These are phyloP conservation scores for Anoplopoma fimbria DNA, from an alignment of 2,113 vertebrate genomes.

Conservation along the genomic window DNA sequence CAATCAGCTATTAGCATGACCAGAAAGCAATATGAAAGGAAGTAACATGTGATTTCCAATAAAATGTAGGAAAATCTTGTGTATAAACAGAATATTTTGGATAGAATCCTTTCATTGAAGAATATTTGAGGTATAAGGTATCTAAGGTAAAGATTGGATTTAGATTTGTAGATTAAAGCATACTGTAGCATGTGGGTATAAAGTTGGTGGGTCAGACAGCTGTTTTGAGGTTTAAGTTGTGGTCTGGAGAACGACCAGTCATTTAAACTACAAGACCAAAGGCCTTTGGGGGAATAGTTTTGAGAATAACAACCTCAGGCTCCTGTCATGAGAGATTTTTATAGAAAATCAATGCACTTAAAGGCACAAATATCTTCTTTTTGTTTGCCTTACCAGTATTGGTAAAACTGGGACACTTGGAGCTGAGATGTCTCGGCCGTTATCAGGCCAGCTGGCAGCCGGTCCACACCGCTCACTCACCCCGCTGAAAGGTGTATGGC, in stretches of 20 bases:
- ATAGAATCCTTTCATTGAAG: neutral
- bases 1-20: too few species aligned
- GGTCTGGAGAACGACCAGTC: neutral
- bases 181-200: neutral
- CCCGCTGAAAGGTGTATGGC: conserved; percentile 62
- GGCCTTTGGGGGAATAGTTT: neutral
- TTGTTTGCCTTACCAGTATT: conserved; percentile 1
- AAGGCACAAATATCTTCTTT: conserved; percentile 21
- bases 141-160: neutral
- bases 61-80: neutral
- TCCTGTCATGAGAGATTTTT: conserved; percentile 22
- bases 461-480: conserved; percentile 58
- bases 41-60: neutral
- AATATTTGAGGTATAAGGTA: neutral
- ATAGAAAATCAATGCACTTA: conserved; percentile 44
- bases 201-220: too few species aligned
- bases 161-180: neutral
- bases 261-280: too few species aligned
- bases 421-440: conserved; percentile 36
- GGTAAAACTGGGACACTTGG: conserved; percentile 38
- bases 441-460: conserved; percentile 63
- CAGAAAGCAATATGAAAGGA: too few species aligned
- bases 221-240: neutral
- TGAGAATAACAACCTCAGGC: conserved; percentile 18
- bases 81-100: too few species aligned